Evolutionary conservation across 2,888 invertebrate genomes (phyloP), one percentile per base, ranked within the genome.

Genomic region (Polydrusus cervinus): DNA sequence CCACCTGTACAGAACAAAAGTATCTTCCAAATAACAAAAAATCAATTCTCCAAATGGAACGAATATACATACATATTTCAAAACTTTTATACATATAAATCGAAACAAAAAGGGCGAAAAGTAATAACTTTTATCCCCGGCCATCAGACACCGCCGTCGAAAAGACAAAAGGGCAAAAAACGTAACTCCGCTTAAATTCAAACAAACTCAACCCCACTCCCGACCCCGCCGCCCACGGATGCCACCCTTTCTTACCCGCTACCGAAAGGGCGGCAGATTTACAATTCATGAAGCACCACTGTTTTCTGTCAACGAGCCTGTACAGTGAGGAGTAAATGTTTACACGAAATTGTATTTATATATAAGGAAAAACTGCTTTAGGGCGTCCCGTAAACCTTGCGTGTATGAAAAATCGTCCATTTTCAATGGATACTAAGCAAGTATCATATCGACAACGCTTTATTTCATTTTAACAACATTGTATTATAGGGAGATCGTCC

Each of bases 251-350:
- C 64, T 67, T 40, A 47, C 67, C 67, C 45, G 53, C 73, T 40
- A 53, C 73, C 53, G 40, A 74, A 70, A 57, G 74, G 74, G 68
- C 62, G 74, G 74, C 70, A 73, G 76, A 76, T 76, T 76, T 76
- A 76, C 71, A 76, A 76, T 76, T 76, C 76, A 76, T 76, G 76
- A 72, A 76, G 67, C 72, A 76, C 73, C 74, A 45, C 60, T 43
- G 62, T 70, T 70, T 70, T 34, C 13, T 20, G 40, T 20, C 72
- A 45, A 74, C 74, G 74, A 74, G 68, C 47, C 55, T 47, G 43
- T 47, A 47, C 3, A 47, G n/a, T 47, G 14, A 16, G 16, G 14
- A 47, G 16, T 16, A 47, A 14, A 16, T 47, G 47, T n/a, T 3
- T 14, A 62, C 14, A 5, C 43, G 9, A 43, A n/a, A 11, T n/a